Percentiles rank a stretch among this genome's conserved stretches.
Evolutionary conservation across 2,113 vertebrate genomes (phyloP).

Genomic region (Pseudorasbora parva): DNA sequence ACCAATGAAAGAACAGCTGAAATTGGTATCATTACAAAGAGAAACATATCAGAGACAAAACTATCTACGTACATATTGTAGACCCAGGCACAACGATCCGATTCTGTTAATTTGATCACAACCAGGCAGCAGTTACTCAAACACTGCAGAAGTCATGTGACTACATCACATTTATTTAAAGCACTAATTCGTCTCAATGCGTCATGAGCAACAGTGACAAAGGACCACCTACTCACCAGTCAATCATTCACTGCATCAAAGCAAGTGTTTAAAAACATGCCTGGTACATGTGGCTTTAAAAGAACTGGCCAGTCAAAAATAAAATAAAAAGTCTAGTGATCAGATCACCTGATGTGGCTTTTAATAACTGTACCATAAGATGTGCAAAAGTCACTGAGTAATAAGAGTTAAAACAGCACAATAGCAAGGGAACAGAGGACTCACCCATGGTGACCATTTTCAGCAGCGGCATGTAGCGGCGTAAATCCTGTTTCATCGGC

Average conservation of each 20-base stretch:
- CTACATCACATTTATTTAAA: slow-evolving; percentile 5
- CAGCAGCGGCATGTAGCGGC: slow-evolving; percentile 89
- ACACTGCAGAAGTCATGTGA: background rate
- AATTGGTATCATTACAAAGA: background rate
- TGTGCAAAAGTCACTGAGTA: background rate
- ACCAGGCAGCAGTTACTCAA: background rate
- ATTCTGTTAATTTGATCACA: background rate
- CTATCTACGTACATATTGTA: background rate
- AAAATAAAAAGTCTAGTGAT: background rate
- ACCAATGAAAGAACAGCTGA: slow-evolving; percentile 1
- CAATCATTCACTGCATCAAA: background rate
- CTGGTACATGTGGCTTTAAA: background rate
- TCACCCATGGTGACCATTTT: slow-evolving; percentile 89
- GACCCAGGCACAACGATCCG: background rate
- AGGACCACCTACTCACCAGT: background rate
- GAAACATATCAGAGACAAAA: background rate
- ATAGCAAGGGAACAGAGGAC: slow-evolving; percentile 54
- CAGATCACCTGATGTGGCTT: too few species aligned
- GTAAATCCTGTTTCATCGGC: slow-evolving; percentile 89
- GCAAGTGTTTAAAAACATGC: background rate
- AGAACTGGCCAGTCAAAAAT: background rate
- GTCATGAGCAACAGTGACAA: too few species aligned
- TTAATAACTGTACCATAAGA: too few species aligned
- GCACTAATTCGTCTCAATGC: background rate
- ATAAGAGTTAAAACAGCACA: slow-evolving; percentile 23